phyloP scores from a whole-genome alignment of 2,888 invertebrate genomes.

The Gymnoscelis rufifasciata region DNA sequence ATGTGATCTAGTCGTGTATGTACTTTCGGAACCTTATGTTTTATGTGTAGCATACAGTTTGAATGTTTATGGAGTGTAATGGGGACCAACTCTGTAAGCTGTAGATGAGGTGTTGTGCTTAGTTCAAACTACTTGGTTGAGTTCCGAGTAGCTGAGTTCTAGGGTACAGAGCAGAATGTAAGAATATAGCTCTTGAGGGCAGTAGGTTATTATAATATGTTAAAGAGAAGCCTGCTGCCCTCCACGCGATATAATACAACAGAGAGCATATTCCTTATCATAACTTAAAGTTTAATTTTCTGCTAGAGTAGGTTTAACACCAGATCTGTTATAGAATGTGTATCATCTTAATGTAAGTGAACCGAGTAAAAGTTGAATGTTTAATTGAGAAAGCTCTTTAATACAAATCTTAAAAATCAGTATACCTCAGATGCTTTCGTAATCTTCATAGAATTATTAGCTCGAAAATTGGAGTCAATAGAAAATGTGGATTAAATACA shows the following conservation, averaged over 20 bases:
- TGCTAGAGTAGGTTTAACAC: constrained; percentile 59
- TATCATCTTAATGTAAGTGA: constrained; percentile 54
- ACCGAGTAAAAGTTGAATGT: constrained; percentile 43
- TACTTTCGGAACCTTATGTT: constrained; percentile 77
- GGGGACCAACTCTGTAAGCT: constrained; percentile 76
- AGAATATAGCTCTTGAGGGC: constrained; percentile 63
- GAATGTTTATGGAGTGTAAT: constrained; percentile 64
- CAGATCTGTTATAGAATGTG: constrained; percentile 69
- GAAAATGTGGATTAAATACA: constrained; percentile 33
- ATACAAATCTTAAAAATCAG: constrained; percentile 36
- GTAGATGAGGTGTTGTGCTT: constrained; percentile 48
- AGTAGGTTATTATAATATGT: constrained; percentile 74
- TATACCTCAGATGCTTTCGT: constrained; percentile 68
- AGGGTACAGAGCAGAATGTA: constrained; percentile 48
- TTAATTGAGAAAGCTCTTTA: constrained; percentile 14
- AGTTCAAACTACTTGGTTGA: constrained; percentile 40
- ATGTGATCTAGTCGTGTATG: constrained; percentile 79
- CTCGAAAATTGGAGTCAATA: constrained; percentile 31
- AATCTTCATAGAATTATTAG: constrained; percentile 59
- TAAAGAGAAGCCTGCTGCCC: constrained; percentile 71
- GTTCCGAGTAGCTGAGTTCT: constrained; percentile 38
- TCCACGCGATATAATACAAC: constrained; percentile 65
- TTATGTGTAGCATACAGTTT: constrained; percentile 68
- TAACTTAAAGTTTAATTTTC: constrained; percentile 45
- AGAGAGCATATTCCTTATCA: constrained; percentile 59